Evolutionary conservation across 2,113 vertebrate species (phyloP), one percentile per base, ranked within the genome.

Genomic region (Toxotes jaculatrix): DNA sequence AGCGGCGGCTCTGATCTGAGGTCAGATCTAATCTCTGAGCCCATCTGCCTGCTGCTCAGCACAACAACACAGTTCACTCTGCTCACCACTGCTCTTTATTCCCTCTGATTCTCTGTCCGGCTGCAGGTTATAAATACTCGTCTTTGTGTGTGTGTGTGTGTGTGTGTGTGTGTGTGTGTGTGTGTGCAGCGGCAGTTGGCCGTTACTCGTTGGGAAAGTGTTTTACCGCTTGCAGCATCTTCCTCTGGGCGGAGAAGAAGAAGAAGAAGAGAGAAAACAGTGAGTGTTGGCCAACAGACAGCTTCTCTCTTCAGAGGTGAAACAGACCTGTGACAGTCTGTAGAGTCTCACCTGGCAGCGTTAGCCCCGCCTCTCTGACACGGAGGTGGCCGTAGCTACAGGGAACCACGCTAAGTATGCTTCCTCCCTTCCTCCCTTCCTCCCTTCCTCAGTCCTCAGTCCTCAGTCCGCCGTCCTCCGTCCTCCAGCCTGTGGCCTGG

Each of bases 11-110:
- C 82, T 79, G 82, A 91, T 89, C 82, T 85, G 88, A 87, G 79
- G 81, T 86, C 79, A 78, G 80, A 92, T 90, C 87, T 90, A 88
- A 92, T 92, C 91, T 90, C 40, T 86, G 74, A 61, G 70, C 61
- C 57, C 88, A 92, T 93, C 91, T 94, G 91, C 73, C 43, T 38
- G 34, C 49, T n/a, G 74, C 61, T 65, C 45, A 17, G 43, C 62
- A 83, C 62, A 79, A 67, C 80, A 77, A 74, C 79, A 80, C 69
- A 10, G 11, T 21, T 49, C 3, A 51, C 56, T 38, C 40, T 45
- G 3, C 55, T 43, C 59, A 17, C 17, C 45, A 16, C 45, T 19
- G 17, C 63, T 14, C 67, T 59, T 61, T 45, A 71, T 71, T 61
- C 51, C 63, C 19, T 73, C 61, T 56, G 31, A 55, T 4, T n/a